Evolutionary conservation across 2,113 vertebrate species (phyloP).

Genomic region (Ellobius talpinus): DNA sequence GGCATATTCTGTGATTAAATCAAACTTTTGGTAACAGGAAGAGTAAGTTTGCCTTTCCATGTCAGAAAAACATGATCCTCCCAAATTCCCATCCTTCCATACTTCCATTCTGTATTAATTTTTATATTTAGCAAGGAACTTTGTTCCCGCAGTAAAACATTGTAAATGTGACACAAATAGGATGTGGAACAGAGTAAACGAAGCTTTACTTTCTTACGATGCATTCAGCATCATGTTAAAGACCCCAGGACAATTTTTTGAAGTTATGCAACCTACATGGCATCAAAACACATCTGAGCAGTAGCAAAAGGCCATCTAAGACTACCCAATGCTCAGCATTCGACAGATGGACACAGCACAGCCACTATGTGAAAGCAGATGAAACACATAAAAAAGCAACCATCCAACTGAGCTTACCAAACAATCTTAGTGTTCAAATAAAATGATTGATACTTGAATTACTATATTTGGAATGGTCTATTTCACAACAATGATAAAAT

Average conservation of each 20-base stretch:
- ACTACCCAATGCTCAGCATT: neutral
- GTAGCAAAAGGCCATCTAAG: neutral
- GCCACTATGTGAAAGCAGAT: neutral
- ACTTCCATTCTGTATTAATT: neutral
- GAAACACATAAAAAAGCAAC: neutral
- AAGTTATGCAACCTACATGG: neutral
- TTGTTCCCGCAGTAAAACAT: neutral
- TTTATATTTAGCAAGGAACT: conserved; percentile 13
- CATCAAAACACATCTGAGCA: neutral
- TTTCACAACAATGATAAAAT: conserved; percentile 19
- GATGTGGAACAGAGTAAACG: neutral
- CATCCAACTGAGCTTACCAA: neutral
- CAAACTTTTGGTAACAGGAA: neutral
- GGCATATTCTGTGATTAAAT: neutral
- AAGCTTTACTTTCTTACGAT: neutral
- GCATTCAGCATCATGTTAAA: neutral
- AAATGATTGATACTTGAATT: neutral
- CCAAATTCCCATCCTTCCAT: neutral
- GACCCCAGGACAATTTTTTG: neutral
- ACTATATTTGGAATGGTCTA: neutral
- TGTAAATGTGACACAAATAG: neutral
- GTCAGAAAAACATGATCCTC: neutral
- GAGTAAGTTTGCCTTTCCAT: neutral
- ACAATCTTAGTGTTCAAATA: neutral
- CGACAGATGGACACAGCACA: neutral